Evolutionary conservation across 2,113 vertebrate genomes (phyloP), one percentile per base, ranked within the genome.

Genomic region (Dolichotis patagonum): DNA sequence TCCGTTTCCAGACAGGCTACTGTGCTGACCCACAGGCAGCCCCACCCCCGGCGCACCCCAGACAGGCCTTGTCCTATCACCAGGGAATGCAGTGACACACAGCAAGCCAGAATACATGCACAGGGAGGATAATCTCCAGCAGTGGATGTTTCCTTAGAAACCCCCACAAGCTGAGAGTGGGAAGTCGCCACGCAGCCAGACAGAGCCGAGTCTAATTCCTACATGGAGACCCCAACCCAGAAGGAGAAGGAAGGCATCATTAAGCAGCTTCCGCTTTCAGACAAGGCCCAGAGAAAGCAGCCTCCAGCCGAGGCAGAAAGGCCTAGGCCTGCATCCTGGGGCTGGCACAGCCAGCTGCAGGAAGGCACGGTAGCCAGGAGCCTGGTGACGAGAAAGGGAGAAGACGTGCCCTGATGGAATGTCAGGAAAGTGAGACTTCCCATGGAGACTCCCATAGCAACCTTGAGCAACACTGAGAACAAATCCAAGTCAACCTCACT

Each of bases 121-220:
- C 1, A 0, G 75, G 56, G 62, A 97, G 75, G 82, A 85, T 91
- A 77, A 67, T 65, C 38, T 71, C 63, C 54, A 52, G 56, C 35
- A 80, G 67, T 38, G n/a, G 24, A 43, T 0, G 12, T 96, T 97
- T 97, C 95, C 94, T 85, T 92, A 97, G 96, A 97, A 97, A 97
- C 78, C 56, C 46, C 58, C 77, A 90, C 60, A 80, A 90, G 63
- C 87, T 73, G 75, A 78, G 87, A 95, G 62, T 30, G 71, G 62
- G 35, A 92, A 85, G 90, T 60, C 85, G 62, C 20, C 94, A 89
- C 83, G 80, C 65, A 86, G 67, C 38, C 41, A 96, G 56, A 78
- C 7, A 52, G 67, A 71, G 38, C 80, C 43, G 38, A 4, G n/a
- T 49, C 71, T 54, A 32, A 87, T 67, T 88, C 52, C 60, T 77